Base-by-base conservation (phyloP, 2,113 vertebrate genomes). In the Neomonachus schauinslandi region DNA sequence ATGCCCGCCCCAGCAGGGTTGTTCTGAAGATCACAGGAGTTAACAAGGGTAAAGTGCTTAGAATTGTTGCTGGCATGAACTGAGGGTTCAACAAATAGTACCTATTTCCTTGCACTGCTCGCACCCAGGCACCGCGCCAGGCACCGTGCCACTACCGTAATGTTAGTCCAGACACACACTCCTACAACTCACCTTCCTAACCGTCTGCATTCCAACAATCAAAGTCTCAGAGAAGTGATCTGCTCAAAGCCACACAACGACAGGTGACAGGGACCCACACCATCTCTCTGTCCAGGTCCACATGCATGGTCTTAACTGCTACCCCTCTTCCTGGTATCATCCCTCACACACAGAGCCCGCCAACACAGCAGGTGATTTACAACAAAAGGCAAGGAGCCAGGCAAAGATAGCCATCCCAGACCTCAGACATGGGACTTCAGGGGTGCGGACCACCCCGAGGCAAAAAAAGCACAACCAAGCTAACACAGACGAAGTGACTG, bases 121-220 rank as follows among this genome's bases (percentile, higher is more conserved):
- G 1, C 28, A 1, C 0, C n/a, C 4, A 18, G 0, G 4, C 1
- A 6, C 0, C 0, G 46, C 0, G 3, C 7, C 21, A 2, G 26
- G 26, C 79, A 4, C 26, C 0, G 49, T 0, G 33, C 26, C 16
- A 0, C 22, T 6, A 1, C n/a, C 1, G 1, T 3, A 1, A 21
- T 4, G 18, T 4, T 53, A 10, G 42, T 6, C 16, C 4, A 0
- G 26, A 55, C 21, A 11, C 3, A 0, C 1, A 1, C 0, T 3
- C 11, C 19, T 14, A 1, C 5, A 8, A 9, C 4, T 12, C 7
- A 7, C 33, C 89, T 21, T 14, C 83, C 74, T 16, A 61, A 26
- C 72, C 10, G 24, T 19, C 15, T 8, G 18, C 31, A 31, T 55
- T 18, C 88, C 26, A 24, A 49, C 12, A 13, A 19, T 2, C 6